Evolutionary conservation across 2,113 vertebrate genomes (phyloP).

Genomic region (Hiodon alosoides): DNA sequence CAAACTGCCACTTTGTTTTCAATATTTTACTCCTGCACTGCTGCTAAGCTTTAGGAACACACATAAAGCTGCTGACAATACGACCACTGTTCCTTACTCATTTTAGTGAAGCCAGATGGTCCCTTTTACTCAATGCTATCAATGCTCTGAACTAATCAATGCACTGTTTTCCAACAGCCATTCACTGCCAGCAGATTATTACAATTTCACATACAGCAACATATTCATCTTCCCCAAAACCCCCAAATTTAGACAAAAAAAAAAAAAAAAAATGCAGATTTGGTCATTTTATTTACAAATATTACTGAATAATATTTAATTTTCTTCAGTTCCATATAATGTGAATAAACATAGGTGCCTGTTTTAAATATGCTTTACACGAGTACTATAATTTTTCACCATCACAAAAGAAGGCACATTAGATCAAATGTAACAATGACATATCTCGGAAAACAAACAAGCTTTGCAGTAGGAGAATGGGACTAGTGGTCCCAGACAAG

Average conservation of each 20-base stretch:
- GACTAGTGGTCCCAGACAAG: slow-evolving; percentile 25
- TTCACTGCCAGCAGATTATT: neutral
- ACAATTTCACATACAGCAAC: too few species aligned
- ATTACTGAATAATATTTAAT: slow-evolving; percentile 40
- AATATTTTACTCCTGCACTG: too few species aligned
- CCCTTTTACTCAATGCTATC: slow-evolving; percentile 45
- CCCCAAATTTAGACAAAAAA: neutral
- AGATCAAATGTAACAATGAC: slow-evolving; percentile 31
- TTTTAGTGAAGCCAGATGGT: too few species aligned
- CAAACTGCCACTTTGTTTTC: too few species aligned
- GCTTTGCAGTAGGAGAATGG: slow-evolving; percentile 32
- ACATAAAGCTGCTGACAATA: too few species aligned
- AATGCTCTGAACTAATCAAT: too few species aligned
- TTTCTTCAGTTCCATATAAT: slow-evolving; percentile 37
- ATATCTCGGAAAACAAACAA: slow-evolving; percentile 36
- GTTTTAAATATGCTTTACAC: slow-evolving; percentile 50
- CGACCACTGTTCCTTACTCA: too few species aligned
- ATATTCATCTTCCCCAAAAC: neutral
- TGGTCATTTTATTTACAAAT: slow-evolving; percentile 69
- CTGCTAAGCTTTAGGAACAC: too few species aligned
- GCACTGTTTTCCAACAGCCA: neutral
- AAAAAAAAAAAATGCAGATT: slow-evolving; percentile 31
- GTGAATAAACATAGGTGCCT: slow-evolving; percentile 34
- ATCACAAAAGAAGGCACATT: slow-evolving; percentile 53
- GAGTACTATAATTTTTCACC: slow-evolving; percentile 45